These are phyloP conservation scores for Gila robusta DNA, from an alignment of 2,797 vertebrate genomes.

Conservation along the genomic window DNA sequence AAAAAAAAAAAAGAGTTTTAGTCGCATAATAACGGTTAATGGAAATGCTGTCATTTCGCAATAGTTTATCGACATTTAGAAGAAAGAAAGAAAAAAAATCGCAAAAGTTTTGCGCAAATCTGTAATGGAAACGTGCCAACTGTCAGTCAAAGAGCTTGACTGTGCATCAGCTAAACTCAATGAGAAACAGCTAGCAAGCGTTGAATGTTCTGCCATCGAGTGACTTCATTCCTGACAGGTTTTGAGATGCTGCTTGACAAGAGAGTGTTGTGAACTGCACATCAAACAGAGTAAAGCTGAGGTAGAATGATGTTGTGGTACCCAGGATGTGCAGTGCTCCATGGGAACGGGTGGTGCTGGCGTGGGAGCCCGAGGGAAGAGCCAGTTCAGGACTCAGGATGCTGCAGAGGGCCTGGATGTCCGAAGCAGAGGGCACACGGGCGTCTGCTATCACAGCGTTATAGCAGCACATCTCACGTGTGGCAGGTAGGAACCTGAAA, in stretches of 20 bases:
- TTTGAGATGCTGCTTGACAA: background rate
- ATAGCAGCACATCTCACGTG: conserved; percentile 95
- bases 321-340: conserved; percentile 97
- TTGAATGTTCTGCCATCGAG: background rate
- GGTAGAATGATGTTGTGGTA: conserved; percentile 65
- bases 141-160: background rate
- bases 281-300: background rate
- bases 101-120: too few relatives aligned
- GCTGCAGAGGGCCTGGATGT: conserved; percentile 93
- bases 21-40: too few relatives aligned
- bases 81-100: too few relatives aligned
- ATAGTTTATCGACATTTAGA: too few relatives aligned
- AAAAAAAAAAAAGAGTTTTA: too few relatives aligned
- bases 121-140: too few relatives aligned
- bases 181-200: background rate
- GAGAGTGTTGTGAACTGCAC: background rate
- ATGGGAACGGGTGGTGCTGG: conserved; percentile 95
- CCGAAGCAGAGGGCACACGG: conserved; percentile 89
- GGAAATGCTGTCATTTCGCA: too few relatives aligned
- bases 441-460: conserved; percentile 97
- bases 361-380: conserved; percentile 91
- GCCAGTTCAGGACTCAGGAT: conserved; percentile 97
- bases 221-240: background rate
- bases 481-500: conserved; percentile 88
- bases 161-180: background rate